Base-by-base conservation (phyloP, 2,888 invertebrate genomes). In the Acleris emargana region DNA sequence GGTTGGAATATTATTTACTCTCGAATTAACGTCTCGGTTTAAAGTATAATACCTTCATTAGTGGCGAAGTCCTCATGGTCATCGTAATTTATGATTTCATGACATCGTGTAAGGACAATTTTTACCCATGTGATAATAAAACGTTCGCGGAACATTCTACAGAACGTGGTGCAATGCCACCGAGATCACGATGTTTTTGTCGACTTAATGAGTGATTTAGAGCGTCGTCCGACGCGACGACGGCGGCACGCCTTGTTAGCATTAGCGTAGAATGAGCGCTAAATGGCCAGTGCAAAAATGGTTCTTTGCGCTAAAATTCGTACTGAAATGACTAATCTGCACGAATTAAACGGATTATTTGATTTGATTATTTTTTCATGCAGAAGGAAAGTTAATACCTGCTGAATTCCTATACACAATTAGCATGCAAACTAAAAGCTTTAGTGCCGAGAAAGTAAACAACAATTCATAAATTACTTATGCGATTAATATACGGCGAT, bases 111-210 rank as follows among this genome's bases (percentile, higher is more conserved):
- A 50, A 49, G 59, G 38, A 54, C 45, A 64, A 67, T 69, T 68
- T 52, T 63, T 63, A 57, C 67, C 25, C 7, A 57, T 61, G 64
- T 69, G 64, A 68, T 69, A 69, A 64, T 59, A 67, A 69, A 63
- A 18, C 67, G 63, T 64, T 78, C 68, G 64, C 67, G 60, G 59
- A 67, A 71, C 68, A 73, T 75, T 74, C 72, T 76, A 67, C 68
- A 67, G 59, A 71, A 69, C 71, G 71, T 69, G 70, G 73, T 73
- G 78, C 77, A 82, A 81, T 80, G 82, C 77, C 86, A 82, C 81
- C 79, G 70, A 74, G 70, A 64, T 70, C 86, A 86, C 86, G 85
- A 85, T 76, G 74, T 76, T 78, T 79, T 83, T 83, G 82, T 82
- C 77, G 71, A 73, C 69, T 71, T 79, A 82, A 83, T 81, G 77